Evolutionary conservation across 92 coral and sea anemone genomes (phyloP).

Genomic region (Porites lobata): DNA sequence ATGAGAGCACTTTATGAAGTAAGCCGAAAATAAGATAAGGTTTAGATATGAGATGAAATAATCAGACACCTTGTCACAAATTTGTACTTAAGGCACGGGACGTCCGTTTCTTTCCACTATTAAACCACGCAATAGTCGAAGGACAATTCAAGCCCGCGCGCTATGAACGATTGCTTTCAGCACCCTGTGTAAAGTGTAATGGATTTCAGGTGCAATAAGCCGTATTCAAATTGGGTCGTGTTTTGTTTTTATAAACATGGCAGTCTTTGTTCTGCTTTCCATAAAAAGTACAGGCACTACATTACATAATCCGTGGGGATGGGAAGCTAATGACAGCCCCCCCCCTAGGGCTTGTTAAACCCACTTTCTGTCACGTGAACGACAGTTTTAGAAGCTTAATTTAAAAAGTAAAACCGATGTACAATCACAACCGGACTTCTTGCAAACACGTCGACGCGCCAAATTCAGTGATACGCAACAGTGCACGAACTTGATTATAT

Average conservation of each 20-base stretch:
- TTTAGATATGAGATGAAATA: too few species aligned
- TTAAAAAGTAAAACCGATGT: neutral
- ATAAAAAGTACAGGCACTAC: neutral
- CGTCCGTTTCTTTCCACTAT: too few species aligned
- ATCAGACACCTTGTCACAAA: neutral
- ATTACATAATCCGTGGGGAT: neutral
- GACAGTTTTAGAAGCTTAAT: neutral
- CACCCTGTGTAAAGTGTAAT: neutral
- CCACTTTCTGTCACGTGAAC: neutral
- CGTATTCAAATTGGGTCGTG: slow-evolving; percentile 7
- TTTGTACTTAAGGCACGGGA: neutral
- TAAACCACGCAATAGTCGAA: neutral
- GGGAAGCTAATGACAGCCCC: neutral
- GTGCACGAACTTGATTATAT: neutral
- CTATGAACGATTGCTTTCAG: neutral
- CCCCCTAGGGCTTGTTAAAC: neutral
- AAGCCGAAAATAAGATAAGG: neutral
- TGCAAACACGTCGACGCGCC: neutral
- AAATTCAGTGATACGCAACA: neutral
- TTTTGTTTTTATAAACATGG: slow-evolving; percentile 37
- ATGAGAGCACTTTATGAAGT: neutral
- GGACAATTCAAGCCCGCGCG: neutral
- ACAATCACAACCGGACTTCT: neutral
- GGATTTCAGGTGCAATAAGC: slow-evolving; percentile 5
- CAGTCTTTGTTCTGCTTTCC: slow-evolving; percentile 11